Percentiles rank a stretch among this genome's conserved stretches.
Conservation (phyloP, 2,888 invertebrate genomes). For the Melieria picta region DNA sequence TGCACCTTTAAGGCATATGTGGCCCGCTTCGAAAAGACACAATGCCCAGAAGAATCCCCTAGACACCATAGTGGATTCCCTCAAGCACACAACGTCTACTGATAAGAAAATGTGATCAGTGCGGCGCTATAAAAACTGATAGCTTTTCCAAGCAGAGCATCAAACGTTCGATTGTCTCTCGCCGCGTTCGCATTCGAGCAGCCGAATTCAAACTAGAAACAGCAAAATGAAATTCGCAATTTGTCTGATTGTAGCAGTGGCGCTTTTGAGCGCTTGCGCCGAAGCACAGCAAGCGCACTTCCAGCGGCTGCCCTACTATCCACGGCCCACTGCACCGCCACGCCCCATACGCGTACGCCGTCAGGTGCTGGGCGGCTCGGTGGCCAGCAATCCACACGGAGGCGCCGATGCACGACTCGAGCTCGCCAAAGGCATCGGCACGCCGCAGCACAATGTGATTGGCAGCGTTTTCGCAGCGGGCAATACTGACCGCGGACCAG, state of each 20-base stretch:
- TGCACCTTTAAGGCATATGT: too few species aligned
- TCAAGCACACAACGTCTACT: too few species aligned
- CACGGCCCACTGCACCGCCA: constrained; percentile 34
- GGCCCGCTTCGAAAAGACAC: too few species aligned
- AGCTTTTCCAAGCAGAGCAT: too few species aligned
- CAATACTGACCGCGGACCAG: constrained; percentile 45
- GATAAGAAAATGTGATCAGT: too few species aligned
- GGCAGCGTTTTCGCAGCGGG: constrained; percentile 50
- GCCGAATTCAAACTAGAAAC: too few species aligned
- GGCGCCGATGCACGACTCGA: constrained; percentile 52
- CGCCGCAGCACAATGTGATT: constrained; percentile 55
- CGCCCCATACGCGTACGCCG: constrained; percentile 46
- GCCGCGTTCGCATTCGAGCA: too few species aligned
- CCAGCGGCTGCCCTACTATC: constrained; percentile 45
- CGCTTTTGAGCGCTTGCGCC: constrained; percentile 20
- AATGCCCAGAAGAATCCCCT: too few species aligned
- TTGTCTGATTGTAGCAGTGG: background rate
- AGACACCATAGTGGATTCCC: too few species aligned
- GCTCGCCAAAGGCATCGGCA: constrained; percentile 52
- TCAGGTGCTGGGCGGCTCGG: constrained; percentile 43
- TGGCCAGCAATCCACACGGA: constrained; percentile 53
- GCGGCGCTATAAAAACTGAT: too few species aligned
- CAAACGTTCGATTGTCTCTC: too few species aligned
- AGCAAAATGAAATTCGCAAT: too few species aligned
- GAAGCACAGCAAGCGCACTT: constrained; percentile 30